phyloP scores from a whole-genome alignment of 2,888 invertebrate species.

The Caenorhabditis panamensis region DNA sequence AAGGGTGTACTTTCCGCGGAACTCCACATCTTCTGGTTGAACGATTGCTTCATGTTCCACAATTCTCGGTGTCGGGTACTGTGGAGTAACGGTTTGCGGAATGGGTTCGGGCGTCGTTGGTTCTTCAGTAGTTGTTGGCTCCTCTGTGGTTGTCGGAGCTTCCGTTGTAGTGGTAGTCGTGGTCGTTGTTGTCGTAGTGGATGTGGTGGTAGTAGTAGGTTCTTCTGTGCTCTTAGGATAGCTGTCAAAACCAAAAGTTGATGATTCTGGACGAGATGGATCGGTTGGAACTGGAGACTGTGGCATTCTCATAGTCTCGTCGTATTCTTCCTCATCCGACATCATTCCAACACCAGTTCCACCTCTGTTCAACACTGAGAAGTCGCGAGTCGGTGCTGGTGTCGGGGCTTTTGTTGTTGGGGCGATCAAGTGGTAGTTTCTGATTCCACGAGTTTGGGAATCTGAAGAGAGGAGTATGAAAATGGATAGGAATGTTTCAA shows the following conservation, averaged over 20 bases:
- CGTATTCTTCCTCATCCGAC: conserved; percentile 38
- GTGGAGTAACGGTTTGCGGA: conserved; percentile 41
- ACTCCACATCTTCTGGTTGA: conserved; percentile 43
- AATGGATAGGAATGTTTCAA: not conserved
- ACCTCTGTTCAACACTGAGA: conserved; percentile 42
- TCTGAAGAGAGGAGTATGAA: conserved; percentile 5
- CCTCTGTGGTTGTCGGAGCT: conserved; percentile 26
- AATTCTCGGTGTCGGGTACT: conserved; percentile 20
- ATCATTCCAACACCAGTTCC: conserved; percentile 47
- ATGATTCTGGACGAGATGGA: conserved; percentile 16
- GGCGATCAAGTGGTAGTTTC: conserved; percentile 45
- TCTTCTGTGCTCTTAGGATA: conserved; percentile 46
- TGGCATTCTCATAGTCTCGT: conserved; percentile 32
- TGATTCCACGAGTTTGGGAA: conserved; percentile 40
- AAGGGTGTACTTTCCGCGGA: conserved; percentile 37
- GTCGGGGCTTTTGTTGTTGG: conserved; percentile 23
- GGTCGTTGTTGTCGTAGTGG: conserved; percentile 25
- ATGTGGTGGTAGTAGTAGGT: conserved; percentile 24
- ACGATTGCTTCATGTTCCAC: conserved; percentile 41
- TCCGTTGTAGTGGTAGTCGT: conserved; percentile 23
- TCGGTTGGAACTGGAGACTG: conserved; percentile 36
- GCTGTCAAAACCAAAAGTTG: conserved; percentile 47
- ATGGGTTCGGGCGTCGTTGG: conserved; percentile 27
- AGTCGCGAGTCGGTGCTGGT: conserved; percentile 20
- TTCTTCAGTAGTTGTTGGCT: conserved; percentile 18